A percentile compares a stretch with the other conserved stretches of the same genome.
Evolutionary conservation across 2,113 vertebrate species (phyloP).

Genomic region (Redunca redunca): DNA sequence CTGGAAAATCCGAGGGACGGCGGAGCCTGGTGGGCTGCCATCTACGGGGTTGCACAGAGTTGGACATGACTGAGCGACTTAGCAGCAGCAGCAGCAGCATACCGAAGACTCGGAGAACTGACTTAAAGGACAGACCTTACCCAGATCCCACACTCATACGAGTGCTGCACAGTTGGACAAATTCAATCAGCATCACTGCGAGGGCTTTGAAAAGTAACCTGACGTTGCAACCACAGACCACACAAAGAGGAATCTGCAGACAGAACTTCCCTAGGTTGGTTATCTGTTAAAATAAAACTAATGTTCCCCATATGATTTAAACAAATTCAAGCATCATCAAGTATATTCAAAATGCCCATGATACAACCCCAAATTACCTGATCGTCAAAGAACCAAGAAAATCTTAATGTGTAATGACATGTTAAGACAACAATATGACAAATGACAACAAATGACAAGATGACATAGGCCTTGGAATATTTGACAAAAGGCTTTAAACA

Average conservation of each 20-base stretch:
- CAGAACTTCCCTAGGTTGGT: not conserved
- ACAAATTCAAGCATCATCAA: not conserved
- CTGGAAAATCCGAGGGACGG: no score
- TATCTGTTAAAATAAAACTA: not conserved
- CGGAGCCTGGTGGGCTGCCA: no score
- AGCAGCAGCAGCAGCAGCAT: not conserved
- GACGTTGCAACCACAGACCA: rapidly evolving
- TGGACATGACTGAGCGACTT: no score
- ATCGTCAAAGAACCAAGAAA: not conserved
- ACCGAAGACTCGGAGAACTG: not conserved
- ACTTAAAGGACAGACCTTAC: not conserved
- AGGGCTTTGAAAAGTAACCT: not conserved
- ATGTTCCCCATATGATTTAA: not conserved
- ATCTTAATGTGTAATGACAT: not conserved
- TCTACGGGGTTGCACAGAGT: no score
- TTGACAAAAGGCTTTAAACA: not conserved
- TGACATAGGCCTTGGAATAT: not conserved
- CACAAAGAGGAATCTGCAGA: not conserved
- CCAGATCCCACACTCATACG: no score
- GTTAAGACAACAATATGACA: no score
- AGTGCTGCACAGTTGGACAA: not conserved
- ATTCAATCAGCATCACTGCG: not conserved
- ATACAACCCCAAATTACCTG: not conserved
- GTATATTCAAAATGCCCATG: not conserved
- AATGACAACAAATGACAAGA: not conserved